Conservation (phyloP, 1,140 invertebrate genomes). For the Colletes gigas region DNA sequence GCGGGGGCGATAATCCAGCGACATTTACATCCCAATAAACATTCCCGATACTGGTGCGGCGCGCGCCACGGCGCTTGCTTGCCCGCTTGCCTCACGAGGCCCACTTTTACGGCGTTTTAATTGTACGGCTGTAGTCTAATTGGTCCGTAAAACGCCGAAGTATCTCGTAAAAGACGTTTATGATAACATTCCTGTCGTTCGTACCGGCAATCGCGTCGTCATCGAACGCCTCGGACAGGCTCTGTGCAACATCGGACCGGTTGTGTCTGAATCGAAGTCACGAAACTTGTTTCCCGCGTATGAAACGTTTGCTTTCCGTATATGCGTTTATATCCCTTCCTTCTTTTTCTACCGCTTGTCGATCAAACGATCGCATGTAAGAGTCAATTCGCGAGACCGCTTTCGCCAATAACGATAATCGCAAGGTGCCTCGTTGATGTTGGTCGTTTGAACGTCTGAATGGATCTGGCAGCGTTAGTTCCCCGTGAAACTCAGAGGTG, state of each 20-base stretch:
- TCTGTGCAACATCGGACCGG: slow-evolving; percentile 42
- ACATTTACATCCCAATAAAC: slow-evolving; percentile 82
- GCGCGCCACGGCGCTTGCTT: slow-evolving; percentile 55
- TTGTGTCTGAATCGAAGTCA: slow-evolving; percentile 51
- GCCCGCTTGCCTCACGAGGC: slow-evolving; percentile 24
- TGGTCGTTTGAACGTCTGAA: slow-evolving; percentile 80
- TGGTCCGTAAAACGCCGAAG: slow-evolving; percentile 73
- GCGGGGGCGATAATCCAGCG: slow-evolving; percentile 81
- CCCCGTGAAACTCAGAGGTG: slow-evolving; percentile 71
- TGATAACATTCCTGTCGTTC: slow-evolving; percentile 62
- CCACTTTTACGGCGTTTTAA: slow-evolving; percentile 79
- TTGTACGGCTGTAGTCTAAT: slow-evolving; percentile 77
- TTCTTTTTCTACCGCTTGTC: slow-evolving; percentile 8
- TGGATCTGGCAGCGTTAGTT: slow-evolving; percentile 77
- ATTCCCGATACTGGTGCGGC: slow-evolving; percentile 72
- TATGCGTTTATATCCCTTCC: neutral
- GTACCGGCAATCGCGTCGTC: slow-evolving; percentile 30
- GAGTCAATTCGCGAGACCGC: slow-evolving; percentile 24
- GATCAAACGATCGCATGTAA: slow-evolving; percentile 26
- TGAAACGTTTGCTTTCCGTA: slow-evolving; percentile 6
- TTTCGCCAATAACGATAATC: slow-evolving; percentile 66
- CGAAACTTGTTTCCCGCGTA: neutral
- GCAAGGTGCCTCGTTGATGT: slow-evolving; percentile 71
- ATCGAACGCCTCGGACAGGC: slow-evolving; percentile 8
- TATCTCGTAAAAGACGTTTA: slow-evolving; percentile 75